Evolutionary conservation across 2,888 invertebrate species (phyloP), one percentile per base, ranked within the genome.

Genomic region (Hyalella azteca): DNA sequence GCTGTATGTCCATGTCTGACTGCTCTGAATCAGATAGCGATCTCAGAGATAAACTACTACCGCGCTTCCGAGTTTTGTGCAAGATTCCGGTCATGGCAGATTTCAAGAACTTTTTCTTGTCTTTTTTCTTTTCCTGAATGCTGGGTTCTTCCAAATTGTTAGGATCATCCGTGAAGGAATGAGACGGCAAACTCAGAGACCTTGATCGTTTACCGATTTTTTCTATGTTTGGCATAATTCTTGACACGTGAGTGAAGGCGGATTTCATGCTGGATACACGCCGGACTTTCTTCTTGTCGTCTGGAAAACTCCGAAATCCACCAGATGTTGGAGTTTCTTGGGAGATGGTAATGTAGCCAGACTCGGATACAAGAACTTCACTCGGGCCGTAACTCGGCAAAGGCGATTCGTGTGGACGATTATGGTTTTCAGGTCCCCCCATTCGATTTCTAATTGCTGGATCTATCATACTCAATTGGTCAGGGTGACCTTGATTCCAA

Each of bases 31-130:
- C 93, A 15, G 93, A 93, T 77, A 93, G 87, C 0, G 93, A 93
- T 86, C 92, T 92, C 0, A 89, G 88, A 7, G 84, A 84, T 29
- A 77, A 77, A 76, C 81, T 81, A 26, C 82, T 86, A 41, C 91
- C 90, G 88, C 91, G 92, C 86, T 93, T 88, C 87, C 94, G 93
- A 0, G 95, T 95, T 89, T 95, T 95, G 87, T 94, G 94, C 85
- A 95, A 89, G 83, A 95, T 91, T 32, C 94, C 94, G 0, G 94
- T 94, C 88, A 95, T 93, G 0, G 95, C 95, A 0, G 94, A 92
- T 0, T 94, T 94, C 78, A 95, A 89, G 5, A 93, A 92, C 85
- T 93, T 93, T 87, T 94, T 94, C 87, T 93, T 94, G 86, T 93
- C 92, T 86, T 89, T 89, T 15, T 85, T 83, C 50, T 85, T 76